Percentiles rank a stretch among this genome's conserved stretches.
phyloP scores from a whole-genome alignment of 2,113 vertebrate species.

The Calidris pygmaea region DNA sequence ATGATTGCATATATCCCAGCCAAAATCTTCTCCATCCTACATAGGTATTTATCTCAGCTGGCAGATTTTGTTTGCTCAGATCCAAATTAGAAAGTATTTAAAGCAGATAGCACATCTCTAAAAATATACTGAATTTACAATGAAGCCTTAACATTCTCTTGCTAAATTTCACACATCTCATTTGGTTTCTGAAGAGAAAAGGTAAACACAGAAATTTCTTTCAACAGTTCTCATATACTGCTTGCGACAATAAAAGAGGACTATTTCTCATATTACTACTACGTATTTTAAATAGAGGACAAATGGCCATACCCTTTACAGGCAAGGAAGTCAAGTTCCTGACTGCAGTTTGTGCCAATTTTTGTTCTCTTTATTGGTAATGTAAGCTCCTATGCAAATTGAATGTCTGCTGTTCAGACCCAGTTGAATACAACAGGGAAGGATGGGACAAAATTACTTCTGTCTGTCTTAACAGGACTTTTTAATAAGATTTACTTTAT shows the following conservation, averaged over 20 bases:
- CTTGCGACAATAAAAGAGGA: not conserved
- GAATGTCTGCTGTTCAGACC: not conserved
- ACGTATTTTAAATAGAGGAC: not conserved
- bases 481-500: constrained; percentile 25
- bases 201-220: constrained; percentile 50
- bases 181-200: constrained; percentile 45
- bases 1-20: constrained; percentile 29
- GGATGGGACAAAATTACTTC: not conserved
- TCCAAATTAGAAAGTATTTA: constrained; percentile 67
- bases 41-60: constrained; percentile 62
- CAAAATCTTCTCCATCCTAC: constrained; percentile 48
- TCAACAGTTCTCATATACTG: not conserved
- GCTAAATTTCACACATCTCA: constrained; percentile 53
- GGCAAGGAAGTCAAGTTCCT: constrained; percentile 12
- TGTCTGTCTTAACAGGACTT: constrained; percentile 22
- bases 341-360: not conserved
- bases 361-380: not conserved
- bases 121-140: constrained; percentile 67
- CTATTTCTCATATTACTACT: not conserved
- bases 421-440: not conserved
- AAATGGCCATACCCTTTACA: not conserved
- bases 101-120: constrained; percentile 53
- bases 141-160: constrained; percentile 54
- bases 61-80: constrained; percentile 65
- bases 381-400: constrained; percentile 21